Evolutionary conservation across 2,888 invertebrate genomes (phyloP), one percentile per base, ranked within the genome.

Genomic region (Nemurella pictetii): DNA sequence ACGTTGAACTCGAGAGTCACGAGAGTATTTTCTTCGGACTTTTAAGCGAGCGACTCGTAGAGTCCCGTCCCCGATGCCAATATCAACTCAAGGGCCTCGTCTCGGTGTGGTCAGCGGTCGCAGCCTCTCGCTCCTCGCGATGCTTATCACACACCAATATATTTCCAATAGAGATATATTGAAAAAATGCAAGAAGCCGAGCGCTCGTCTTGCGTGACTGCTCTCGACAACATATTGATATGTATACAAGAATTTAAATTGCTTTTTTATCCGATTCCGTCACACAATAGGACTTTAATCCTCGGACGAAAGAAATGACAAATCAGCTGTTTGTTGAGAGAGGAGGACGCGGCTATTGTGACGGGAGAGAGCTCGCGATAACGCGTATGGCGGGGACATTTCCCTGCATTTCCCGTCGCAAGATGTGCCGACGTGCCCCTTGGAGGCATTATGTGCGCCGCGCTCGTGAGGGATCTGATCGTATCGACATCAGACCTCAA

Each of bases 311-410:
- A 26, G 28, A 75, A 75, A 75, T 75, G 75, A 75, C 75, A 75
- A 75, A 75, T 75, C 75, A 75, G 75, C 75, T 75, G 75, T 28
- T 26, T 28, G 75, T 75, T n/a, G 20, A 55, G 55, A 20, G 55
- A 55, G 9, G 55, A 55, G 9, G 9, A 12, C 1, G 35, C 12
- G 55, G 2, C 55, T 55, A 55, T 55, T 55, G 55, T 55, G 55
- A 12, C 20, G 20, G 15, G 20, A 20, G 15, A 55, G 20, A 55
- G 55, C 55, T 55, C 5, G 20, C 9, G 55, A 55, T 55, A 55
- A 55, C 55, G 55, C 55, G 1, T 55, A 12, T 55, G 20, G 20
- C 20, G 20, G 55, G 55, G 55, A 20, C 55, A 55, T 55, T 55
- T 55, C 55, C 55, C 55, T 32, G 32, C 32, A 32, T 9, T 4